Evolutionary conservation across 2,888 invertebrate species (phyloP), one percentile per base, ranked within the genome.

Genomic region (Megaustenia siamemsis): DNA sequence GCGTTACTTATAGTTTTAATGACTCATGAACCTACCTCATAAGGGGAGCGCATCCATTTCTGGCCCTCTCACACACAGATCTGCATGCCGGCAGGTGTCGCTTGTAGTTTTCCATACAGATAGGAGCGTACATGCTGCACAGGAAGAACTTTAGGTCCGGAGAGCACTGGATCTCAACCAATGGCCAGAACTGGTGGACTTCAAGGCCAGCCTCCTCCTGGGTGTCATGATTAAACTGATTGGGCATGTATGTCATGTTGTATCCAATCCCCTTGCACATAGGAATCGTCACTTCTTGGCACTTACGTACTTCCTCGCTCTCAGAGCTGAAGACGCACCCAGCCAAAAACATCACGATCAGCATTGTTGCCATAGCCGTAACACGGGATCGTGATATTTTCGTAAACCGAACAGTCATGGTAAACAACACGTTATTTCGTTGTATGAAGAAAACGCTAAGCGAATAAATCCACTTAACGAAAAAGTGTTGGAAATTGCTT

Each of bases 241-340:
- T 99, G 76, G 99, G 99, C 96, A 99, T 98, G 86, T 97, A 96
- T 32, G 98, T 99, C 93, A 96, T 95, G 94, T 99, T 99, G 95
- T 99, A 99, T 15, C 98, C 98, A 93, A 99, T 98, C 84, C 97
- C 97, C 88, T 97, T 96, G 94, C 99, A 99, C 97, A 99, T 98
- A 71, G 99, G 98, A 91, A 99, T 98, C 89, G 97, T 98, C 93
- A 99, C 99, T 95, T 97, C 97, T 94, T 99, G 98, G 95, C 99
- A 99, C 78, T 92, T 92, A 81, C 92, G 86, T 18, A 73, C 86
- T 38, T 89, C 87, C 0, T 91, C 90, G 18, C 86, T 88, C 6
- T 78, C 87, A 6, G 71, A 45, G 2, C 35, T 38, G 32, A 8
- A n/a, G 38, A 43, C 18, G 38, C 24, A 15, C 3, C 49, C n/a